Base-by-base conservation (phyloP, 2,888 invertebrate species). In the Nephrotoma flavescens region DNA sequence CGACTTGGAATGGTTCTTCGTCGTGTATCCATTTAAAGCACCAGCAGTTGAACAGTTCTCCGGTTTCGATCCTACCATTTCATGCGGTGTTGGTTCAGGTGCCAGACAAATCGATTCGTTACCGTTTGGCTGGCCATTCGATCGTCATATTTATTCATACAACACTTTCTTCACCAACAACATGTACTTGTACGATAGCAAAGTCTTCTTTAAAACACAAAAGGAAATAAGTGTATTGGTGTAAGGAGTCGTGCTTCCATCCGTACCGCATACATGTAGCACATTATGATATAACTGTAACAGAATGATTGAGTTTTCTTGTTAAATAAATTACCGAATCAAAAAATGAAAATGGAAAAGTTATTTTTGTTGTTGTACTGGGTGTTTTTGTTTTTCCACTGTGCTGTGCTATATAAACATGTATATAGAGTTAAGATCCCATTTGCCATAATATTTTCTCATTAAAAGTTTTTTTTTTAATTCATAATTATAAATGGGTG, bases 121-220 rank as follows among this genome's bases (percentile, higher is more conserved):
- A 90, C 93, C 95, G 86, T 92, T 94, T 89, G 95, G 95, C 86
- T 96, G 94, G 93, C 96, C 96, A 88, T 93, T 96, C 90, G 96
- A 96, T 90, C 94, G 95, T 88, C 92, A 93, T 9, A 93, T 95
- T 88, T 92, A 94, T 85, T 42, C 42, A 11, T 2, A 31, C 2
- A 92, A 93, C 52, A 91, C 91, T 86, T 92, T 92, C 89, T 95
- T 94, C 92, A 94, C 94, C 42, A 93, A 95, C 6, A 96, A 96
- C 92, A 94, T 94, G 92, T 93, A 93, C 90, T 94, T 95, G 90
- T 92, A 94, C 88, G 95, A 95, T 88, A 92, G 94, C 0, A 92
- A 92, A 88, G 93, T 96, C 89, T 95, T 93, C 92, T 95, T 95
- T 91, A 94, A 94, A 89, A 92, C 92, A 86, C 92, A 93, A 87